Base-by-base conservation (phyloP, 2,113 vertebrate genomes). In the Tachysurus fulvidraco region DNA sequence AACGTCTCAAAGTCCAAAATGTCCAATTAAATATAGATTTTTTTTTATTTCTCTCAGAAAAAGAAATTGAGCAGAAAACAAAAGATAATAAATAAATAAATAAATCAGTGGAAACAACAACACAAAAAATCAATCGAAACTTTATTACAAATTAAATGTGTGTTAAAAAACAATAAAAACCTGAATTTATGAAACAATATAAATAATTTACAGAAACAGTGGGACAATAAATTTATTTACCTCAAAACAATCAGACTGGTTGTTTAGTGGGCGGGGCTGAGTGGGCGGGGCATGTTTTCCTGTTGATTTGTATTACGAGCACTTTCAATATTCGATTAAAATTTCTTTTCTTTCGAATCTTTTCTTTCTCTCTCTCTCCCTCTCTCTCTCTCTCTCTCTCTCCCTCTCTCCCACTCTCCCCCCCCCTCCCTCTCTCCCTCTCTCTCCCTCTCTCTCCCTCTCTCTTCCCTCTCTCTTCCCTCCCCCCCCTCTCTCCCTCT, bases 401-500 rank as follows among this genome's bases (percentile, higher is more conserved):
- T 93, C 89, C 92, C 14, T 82, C 92, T 92, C 86, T 93, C 94
- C 93, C 92, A 92, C 96, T 98, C 97, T 97, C 93, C 99, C 14
- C 81, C 92, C 92, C 86, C 93, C 94, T 93, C 92, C 92, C 96
- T 98, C 97, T 97, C 93, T 99, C 14, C 79, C 92, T 92, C 86
- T 93, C 94, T 93, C 92, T 92, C 96, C 98, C 97, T 97, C 93
- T 99, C 93, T 98, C 92, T 92, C 86, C 93, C 94, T 93, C 92
- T 92, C 96, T 98, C 97, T 97, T 93, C 99, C 93, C 98, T 65
- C 97, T 99, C 97, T 97, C 97, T 98, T 98, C 96, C 96, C 93
- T 97, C 98, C 96, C 97, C 97, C 96, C 97, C 7, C 46, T 7
- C 46, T 46, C 7, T 46, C 3, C 7, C 46, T 46, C 46, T 46